Evolutionary conservation across 2,888 invertebrate genomes (phyloP), one percentile per base, ranked within the genome.

Genomic region (Pseudococcus jackbeardsleyi): DNA sequence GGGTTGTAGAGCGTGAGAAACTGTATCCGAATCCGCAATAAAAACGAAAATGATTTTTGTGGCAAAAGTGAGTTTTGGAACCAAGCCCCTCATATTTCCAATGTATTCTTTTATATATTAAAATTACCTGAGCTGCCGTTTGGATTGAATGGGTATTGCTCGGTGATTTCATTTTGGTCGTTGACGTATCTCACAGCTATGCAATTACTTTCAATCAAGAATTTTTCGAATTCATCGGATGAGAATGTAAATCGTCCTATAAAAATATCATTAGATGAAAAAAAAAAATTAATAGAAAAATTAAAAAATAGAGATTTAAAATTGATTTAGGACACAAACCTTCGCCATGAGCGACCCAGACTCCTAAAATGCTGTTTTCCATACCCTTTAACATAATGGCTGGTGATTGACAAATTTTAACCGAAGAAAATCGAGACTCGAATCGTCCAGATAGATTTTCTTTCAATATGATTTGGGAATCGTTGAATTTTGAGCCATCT

Each of bases 261-360:
- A 90, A 90, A 46, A 89, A 89, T 33, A 33, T 33, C 26, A 79
- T 22, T 19, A 54, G n/a, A 42, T 82, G n/a, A n/a, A n/a, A n/a
- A n/a, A n/a, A n/a, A n/a, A n/a, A n/a, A n/a, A n/a, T n/a, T n/a
- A 19, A 46, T n/a, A 33, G 46, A 84, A 84, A 46, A 48, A 84
- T 46, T 48, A 3, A 46, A 46, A 33, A 72, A 72, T 17, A 11
- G 19, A 1, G 0, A 48, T 68, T 26, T 72, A 19, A 15, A 22
- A 50, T 50, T 0, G 4, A 50, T 15, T 50, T 50, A 50, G n/a
- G 17, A 54, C 4, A 72, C 72, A 33, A 68, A 90, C 99, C 99
- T 93, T 99, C 99, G 0, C 98, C 99, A 91, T 99, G 99, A 4
- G 99, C 98, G 2, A 97, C 94, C 99, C 99, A 99, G 90, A 98